Evolutionary conservation across 1,140 invertebrate genomes (phyloP), one percentile per base, ranked within the genome.

Genomic region (Drosophila equinoxialis): DNA sequence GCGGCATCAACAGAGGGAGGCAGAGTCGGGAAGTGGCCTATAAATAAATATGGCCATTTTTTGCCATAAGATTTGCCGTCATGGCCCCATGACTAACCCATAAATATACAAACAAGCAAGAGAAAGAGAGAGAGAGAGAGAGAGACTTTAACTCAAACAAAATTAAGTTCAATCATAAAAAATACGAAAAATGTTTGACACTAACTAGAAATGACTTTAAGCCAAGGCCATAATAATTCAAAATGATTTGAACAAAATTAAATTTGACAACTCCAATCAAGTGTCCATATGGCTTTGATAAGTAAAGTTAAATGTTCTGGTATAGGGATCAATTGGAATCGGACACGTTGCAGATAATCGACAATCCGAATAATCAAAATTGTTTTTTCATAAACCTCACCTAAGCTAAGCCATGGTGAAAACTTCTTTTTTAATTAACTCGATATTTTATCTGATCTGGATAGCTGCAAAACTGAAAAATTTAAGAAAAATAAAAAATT

Each of bases 41-140:
- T 59, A 59, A 59, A 59, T 59, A 59, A 37, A 59, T 59, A 59
- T 33, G 35, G 14, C 45, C 17, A 51, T 51, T 51, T 51, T 51
- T 51, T 23, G 45, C 45, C 45, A 51, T 51, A 51, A 51, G 45
- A 51, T 51, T 51, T 51, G 17, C 17, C 17, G 45, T 51, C 45
- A 51, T 51, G 45, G 17, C 17, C 45, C n/a, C 45, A 51, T 51
- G 45, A 51, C 45, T 51, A 51, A 51, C 45, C 45, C 45, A 51
- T 51, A 51, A 51, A 51, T 51, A 51, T 8, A 51, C 45, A 51
- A 51, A 51, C 45, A 37, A 37, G 35, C 17, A 37, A 37, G 35
- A 1, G 1, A n/a, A n/a, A n/a, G n/a, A n/a, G n/a, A n/a, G n/a
- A 37, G 35, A 1, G 2, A 37, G 35, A 1, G 2, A 17, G 20